These are phyloP conservation scores for Fukomys damarensis DNA, from an alignment of 2,113 vertebrate genomes.

Conservation along the genomic window DNA sequence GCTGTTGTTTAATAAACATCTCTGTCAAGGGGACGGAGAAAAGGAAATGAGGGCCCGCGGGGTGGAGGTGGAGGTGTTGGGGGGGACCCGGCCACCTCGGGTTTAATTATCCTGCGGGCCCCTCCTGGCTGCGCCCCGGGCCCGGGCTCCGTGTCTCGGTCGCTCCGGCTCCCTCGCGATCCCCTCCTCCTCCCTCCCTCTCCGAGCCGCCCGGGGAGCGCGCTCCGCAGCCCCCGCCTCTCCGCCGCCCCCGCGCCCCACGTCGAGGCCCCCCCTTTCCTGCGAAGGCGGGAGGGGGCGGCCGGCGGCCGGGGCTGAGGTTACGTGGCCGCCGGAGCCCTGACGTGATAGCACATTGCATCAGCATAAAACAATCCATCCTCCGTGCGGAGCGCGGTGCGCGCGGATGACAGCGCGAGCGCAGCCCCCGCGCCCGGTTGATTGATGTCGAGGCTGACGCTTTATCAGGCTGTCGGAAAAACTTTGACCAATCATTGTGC, in stretches of 20 bases:
- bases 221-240: conserved; percentile 66
- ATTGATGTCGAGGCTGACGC: conserved; percentile 96
- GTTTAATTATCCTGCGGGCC: conserved; percentile 53
- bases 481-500: conserved; percentile 98
- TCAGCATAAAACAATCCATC: conserved; percentile 90
- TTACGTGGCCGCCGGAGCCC: conserved; percentile 85
- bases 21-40: conserved; percentile 68
- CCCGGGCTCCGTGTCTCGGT: neutral
- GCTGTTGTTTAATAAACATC: conserved; percentile 75
- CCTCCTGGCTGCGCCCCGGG: conserved; percentile 19
- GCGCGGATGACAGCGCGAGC: conserved; percentile 87
- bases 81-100: conserved; percentile 41
- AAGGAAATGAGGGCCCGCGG: conserved; percentile 64
- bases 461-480: conserved; percentile 97
- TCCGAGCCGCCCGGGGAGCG: conserved; percentile 65
- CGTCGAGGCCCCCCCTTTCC: conserved; percentile 45
- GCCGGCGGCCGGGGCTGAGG: conserved; percentile 79
- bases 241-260: conserved; percentile 55
- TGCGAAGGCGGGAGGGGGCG: conserved; percentile 36
- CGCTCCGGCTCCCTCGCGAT: neutral
- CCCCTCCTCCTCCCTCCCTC: neutral
- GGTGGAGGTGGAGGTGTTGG: conserved; percentile 59
- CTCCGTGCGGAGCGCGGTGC: conserved; percentile 90
- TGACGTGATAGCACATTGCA: conserved; percentile 87
- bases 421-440: conserved; percentile 92